Percentiles rank a stretch among this genome's conserved stretches.
phyloP scores from a whole-genome alignment of 2,113 vertebrate species.

The Sisor rabdophorus region DNA sequence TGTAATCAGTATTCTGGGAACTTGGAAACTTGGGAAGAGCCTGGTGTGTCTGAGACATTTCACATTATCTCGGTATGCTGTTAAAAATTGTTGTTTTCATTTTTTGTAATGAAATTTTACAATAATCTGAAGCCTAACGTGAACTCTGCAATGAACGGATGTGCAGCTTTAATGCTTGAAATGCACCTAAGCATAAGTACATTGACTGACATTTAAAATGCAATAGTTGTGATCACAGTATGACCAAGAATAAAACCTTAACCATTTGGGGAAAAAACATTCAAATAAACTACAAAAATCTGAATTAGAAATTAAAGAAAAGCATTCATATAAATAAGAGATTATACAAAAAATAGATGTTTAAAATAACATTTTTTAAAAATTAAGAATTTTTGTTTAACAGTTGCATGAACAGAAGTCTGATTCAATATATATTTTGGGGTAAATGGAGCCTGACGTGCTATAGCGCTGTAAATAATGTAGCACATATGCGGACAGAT shows the following conservation, averaged over 20 bases:
- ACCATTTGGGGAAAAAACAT: background rate
- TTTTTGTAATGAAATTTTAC: slow-evolving; percentile 37
- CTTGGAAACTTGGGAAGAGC: too few species aligned
- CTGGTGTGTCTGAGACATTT: too few species aligned
- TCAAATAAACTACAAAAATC: background rate
- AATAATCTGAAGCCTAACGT: slow-evolving; percentile 16
- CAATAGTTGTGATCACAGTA: background rate
- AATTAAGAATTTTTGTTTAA: background rate
- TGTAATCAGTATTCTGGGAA: too few species aligned
- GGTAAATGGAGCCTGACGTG: background rate
- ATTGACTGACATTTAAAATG: background rate
- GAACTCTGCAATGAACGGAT: slow-evolving; percentile 24
- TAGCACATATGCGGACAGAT: background rate
- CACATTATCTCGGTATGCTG: slow-evolving; percentile 20
- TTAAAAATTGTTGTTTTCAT: slow-evolving; percentile 26
- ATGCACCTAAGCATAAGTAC: background rate
- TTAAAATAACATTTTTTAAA: background rate
- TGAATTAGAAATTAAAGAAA: background rate
- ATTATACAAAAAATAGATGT: background rate
- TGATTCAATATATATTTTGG: background rate
- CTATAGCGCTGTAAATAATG: background rate
- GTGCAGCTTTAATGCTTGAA: background rate
- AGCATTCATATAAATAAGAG: background rate
- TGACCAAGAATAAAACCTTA: background rate
- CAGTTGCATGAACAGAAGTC: background rate